Evolutionary conservation across 2,888 invertebrate genomes (phyloP), one percentile per base, ranked within the genome.

Genomic region (Drosophila siamana): DNA sequence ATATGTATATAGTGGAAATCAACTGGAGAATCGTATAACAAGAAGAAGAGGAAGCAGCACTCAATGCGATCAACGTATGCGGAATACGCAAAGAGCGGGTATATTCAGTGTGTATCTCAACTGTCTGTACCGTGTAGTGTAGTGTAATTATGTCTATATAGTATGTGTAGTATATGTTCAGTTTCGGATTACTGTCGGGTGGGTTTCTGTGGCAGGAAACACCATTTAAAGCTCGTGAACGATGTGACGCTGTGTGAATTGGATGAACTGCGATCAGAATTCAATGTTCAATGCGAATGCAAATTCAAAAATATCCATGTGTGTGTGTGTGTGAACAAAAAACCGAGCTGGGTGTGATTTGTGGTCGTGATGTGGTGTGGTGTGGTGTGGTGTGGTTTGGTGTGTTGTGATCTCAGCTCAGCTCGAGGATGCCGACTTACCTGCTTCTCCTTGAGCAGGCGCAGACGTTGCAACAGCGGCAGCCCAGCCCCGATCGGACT

Each of bases 401-500:
- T 56, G 44, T 28, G 55, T 63, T 60, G 57, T 41, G 33, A 22
- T 65, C 70, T 51, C 38, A 43, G 63, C 47, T 24, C 22, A 44
- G 36, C 16, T 51, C n/a, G n/a, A n/a, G n/a, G 2, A 9, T 3
- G 9, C 4, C 4, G n/a, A 92, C 88, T 91, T 80, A 95, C 96
- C 92, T 97, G 97, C 91, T 97, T 97, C 91, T 97, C 97, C 91
- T 97, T 97, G 0, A 97, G 93, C 43, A 97, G 92, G 86, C 96
- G 95, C 52, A 97, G 92, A 62, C 97, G 93, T 41, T 96, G 95
- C 7, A 97, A 92, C 24, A 97, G 92, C 0, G 97, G 97, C 56
- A 97, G 92, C 0, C 97, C 97, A 4, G 97, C 97, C 40, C 97
- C 97, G 68, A 97, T 94, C 0, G 96, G 96, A 52, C 96, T 96